Evolutionary conservation across 2,888 invertebrate genomes (phyloP), one percentile per base, ranked within the genome.

Genomic region (Drosophila niveifrons): DNA sequence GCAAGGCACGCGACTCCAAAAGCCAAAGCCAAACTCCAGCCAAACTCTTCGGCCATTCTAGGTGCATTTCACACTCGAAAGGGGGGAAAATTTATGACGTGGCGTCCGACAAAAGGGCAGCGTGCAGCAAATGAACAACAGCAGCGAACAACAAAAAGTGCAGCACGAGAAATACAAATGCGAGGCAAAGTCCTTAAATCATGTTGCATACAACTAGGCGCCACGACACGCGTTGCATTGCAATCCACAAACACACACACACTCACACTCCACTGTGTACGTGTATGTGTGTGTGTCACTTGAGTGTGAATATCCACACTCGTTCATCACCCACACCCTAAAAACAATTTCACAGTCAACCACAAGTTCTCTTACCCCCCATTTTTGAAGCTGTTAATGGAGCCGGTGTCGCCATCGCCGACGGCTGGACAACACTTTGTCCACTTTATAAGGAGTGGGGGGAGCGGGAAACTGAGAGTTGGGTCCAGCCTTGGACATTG

Each of bases 261-360:
- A 34, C 36, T 43, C 23, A 52, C 0, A 50, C 31, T 9, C 31
- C 9, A 31, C 31, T 52, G 51, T 53, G 61, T 61, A 61, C 46
- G 50, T 56, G 17, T 39, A 65, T 44, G 29, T 57, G 18, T 44
- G 1, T 31, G 58, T 62, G 78, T 69, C 82, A 75, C 79, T 80
- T 79, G 79, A 84, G 85, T 85, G 85, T 84, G 85, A 85, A 85
- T 84, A 79, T 86, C 73, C 86, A 62, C 86, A 85, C 86, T 86
- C 72, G 84, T 81, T 81, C 70, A 78, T 77, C 72, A 69, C 74
- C 80, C 80, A 47, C 10, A 56, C 75, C 17, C 23, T 23, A 23
- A 23, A 23, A 23, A 28, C n/a, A 18, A 36, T 8, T 41, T 17
- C 46, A 65, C 39, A 58, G 34, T 31, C 63, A 63, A 61, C 66